A percentile compares a stretch with the other conserved stretches of the same genome.
These are phyloP conservation scores for Aradus depressus DNA, from an alignment of 2,888 invertebrate species.

Conservation along the genomic window DNA sequence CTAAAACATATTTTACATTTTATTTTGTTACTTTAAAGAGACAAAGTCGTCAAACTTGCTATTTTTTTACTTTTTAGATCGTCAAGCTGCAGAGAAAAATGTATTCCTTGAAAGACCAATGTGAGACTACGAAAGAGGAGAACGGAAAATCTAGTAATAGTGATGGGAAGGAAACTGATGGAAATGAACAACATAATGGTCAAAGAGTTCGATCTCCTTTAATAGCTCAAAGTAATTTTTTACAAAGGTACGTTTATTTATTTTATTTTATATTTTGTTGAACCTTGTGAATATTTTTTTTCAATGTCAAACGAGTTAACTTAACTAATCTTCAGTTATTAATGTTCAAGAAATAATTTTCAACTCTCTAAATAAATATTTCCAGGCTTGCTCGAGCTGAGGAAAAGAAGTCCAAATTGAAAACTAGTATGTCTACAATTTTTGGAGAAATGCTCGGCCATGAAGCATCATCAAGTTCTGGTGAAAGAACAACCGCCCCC, in stretches of 20 bases:
- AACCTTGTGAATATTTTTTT: neutral
- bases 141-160: neutral
- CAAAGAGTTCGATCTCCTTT: conserved; percentile 8
- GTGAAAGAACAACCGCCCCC: no score
- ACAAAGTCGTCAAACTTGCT: conserved; percentile 3
- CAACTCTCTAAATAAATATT: no score
- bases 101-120: conserved; percentile 6
- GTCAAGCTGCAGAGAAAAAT: conserved; percentile 11
- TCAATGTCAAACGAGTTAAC: neutral
- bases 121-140: conserved; percentile 2
- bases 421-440: neutral
- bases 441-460: no score
- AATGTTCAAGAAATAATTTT: no score
- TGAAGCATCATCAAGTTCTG: no score
- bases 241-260: conserved; percentile 6
- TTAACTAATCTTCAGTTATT: neutral
- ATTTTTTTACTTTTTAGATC: conserved; percentile 9
- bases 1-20: neutral
- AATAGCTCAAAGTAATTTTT: conserved; percentile 16
- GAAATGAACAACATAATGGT: conserved; percentile 6
- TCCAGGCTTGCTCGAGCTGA: conserved; percentile 13
- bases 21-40: neutral
- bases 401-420: conserved; percentile 12
- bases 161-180: no score
- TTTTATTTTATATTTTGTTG: neutral